Conservation (phyloP, 2,888 invertebrate species). For the Coleophora flavipennella region DNA sequence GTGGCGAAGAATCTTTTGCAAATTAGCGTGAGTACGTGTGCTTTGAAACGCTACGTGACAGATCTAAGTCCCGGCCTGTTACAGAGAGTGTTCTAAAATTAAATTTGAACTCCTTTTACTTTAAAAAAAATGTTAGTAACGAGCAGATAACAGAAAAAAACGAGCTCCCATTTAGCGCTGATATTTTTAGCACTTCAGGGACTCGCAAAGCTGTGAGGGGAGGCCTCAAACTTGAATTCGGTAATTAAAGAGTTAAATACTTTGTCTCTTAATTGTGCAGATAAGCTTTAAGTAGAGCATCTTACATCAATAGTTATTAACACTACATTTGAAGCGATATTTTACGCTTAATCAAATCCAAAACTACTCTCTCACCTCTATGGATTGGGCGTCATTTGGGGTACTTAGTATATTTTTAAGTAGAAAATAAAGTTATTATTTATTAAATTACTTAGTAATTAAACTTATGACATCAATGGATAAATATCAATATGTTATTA, state of each 20-base stretch:
- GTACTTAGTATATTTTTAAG: slow-evolving; percentile 22
- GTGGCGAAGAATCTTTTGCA: no score
- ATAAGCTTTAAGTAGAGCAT: slow-evolving; percentile 26
- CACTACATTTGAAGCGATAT: slow-evolving; percentile 34
- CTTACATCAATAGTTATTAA: slow-evolving; percentile 19
- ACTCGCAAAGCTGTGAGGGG: slow-evolving; percentile 38
- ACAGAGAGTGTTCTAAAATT: no score
- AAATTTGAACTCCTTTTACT: no score
- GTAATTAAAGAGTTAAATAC: not conserved
- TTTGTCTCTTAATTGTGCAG: slow-evolving; percentile 16
- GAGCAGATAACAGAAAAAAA: slow-evolving; percentile 7
- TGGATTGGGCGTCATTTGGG: slow-evolving; percentile 22
- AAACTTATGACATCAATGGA: slow-evolving; percentile 29
- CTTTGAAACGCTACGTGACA: no score
- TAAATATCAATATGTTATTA: slow-evolving; percentile 22
- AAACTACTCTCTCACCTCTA: slow-evolving; percentile 44
- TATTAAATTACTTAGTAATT: slow-evolving; percentile 45
- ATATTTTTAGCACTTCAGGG: slow-evolving; percentile 20
- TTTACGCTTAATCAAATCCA: slow-evolving; percentile 33
- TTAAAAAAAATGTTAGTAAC: slow-evolving; percentile 14
- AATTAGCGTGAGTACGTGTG: no score
- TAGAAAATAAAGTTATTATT: slow-evolving; percentile 35
- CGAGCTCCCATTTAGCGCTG: slow-evolving; percentile 18
- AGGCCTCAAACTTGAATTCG: slow-evolving; percentile 14
- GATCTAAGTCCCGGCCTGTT: no score